Percentiles rank a stretch among this genome's conserved stretches.
Conservation (phyloP, 2,888 invertebrate genomes). For the Latrodectus hesperus region DNA sequence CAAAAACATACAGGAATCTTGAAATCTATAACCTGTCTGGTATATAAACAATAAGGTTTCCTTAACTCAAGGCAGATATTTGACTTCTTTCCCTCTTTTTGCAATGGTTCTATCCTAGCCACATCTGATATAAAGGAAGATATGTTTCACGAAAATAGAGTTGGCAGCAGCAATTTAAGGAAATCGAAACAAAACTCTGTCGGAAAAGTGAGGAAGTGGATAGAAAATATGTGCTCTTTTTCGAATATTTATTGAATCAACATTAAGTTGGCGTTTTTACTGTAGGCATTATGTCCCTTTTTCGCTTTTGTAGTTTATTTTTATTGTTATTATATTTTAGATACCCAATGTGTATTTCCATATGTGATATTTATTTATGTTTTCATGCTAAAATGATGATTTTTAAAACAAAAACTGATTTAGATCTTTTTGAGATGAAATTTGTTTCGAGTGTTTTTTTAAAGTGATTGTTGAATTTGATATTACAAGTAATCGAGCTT, state of each 20-base stretch:
- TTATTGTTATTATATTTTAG: conserved; percentile 16
- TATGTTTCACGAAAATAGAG: conserved; percentile 18
- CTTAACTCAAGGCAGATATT: conserved; percentile 38
- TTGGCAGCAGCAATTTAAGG: conserved; percentile 36
- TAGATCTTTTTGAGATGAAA: not conserved
- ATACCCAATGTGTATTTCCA: not conserved
- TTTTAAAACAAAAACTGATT: not conserved
- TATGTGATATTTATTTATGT: not conserved
- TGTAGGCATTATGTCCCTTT: conserved; percentile 38
- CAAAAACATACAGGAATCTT: conserved; percentile 24
- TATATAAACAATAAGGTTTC: conserved; percentile 50
- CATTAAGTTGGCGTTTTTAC: conserved; percentile 57
- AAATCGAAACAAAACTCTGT: conserved; percentile 24
- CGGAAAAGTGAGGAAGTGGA: conserved; percentile 6
- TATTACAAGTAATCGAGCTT: too few relatives aligned
- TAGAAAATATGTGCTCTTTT: conserved; percentile 6
- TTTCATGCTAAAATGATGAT: conserved; percentile 14
- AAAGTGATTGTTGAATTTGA: too few relatives aligned
- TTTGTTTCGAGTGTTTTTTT: not conserved
- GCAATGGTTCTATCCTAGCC: not conserved
- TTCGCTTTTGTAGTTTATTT: not conserved
- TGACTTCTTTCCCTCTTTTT: conserved; percentile 19
- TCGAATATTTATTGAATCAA: conserved; percentile 60
- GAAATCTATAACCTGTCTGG: not conserved
- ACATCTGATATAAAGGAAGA: conserved; percentile 27